phyloP scores from a whole-genome alignment of 1,140 invertebrate genomes.

The Aphelenchoides fujianensis region DNA sequence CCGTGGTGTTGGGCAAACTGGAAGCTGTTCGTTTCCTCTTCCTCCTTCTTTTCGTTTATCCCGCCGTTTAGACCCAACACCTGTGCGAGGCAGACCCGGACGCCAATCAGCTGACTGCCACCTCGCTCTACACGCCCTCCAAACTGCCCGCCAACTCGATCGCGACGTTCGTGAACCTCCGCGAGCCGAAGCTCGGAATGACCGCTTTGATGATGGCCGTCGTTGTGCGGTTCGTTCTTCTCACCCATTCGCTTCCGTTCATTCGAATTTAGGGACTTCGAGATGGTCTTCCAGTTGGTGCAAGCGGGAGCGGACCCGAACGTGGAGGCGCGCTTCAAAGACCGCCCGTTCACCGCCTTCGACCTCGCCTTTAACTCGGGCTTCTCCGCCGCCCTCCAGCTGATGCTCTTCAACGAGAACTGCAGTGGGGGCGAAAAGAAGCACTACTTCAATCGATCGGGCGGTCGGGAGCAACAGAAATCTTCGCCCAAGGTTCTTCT shows the following conservation, averaged over 20 bases:
- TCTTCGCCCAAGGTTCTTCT: not conserved
- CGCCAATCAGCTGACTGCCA: not conserved
- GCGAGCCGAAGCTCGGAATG: slow-evolving; percentile 18
- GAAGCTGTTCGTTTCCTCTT: slow-evolving; percentile 18
- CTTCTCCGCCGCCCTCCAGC: not conserved
- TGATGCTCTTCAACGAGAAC: not conserved
- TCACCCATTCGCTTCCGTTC: not conserved
- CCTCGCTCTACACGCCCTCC: not conserved
- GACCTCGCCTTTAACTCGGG: slow-evolving; percentile 5
- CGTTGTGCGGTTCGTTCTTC: slow-evolving; percentile 3
- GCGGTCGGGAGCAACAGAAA: not conserved
- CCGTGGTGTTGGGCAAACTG: slow-evolving; percentile 32
- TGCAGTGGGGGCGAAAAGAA: not conserved
- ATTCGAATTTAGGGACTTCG: slow-evolving; percentile 23
- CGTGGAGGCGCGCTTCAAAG: not conserved
- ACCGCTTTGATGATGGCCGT: slow-evolving; percentile 29
- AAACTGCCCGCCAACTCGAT: not conserved
- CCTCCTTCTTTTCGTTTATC: not conserved
- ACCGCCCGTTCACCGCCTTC: not conserved
- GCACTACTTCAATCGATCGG: not conserved
- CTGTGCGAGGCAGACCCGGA: not conserved
- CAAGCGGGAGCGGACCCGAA: slow-evolving; percentile 16
- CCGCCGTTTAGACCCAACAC: not conserved
- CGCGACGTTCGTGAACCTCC: slow-evolving; percentile 13
- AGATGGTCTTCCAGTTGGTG: slow-evolving; percentile 19